Evolutionary conservation across 2,888 invertebrate species (phyloP).

Genomic region (Harpagoxenus sublaevis): DNA sequence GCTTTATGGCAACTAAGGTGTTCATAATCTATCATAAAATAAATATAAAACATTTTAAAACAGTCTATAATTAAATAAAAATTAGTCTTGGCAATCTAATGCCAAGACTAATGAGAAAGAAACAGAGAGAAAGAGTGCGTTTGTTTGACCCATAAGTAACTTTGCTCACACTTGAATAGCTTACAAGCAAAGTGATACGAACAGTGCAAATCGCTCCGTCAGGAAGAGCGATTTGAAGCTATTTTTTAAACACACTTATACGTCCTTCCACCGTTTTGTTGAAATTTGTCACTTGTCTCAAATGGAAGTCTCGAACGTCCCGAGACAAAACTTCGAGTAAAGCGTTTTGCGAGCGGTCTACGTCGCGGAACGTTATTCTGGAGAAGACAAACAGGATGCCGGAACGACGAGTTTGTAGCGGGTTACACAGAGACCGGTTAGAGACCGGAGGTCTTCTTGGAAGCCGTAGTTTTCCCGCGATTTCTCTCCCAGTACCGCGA

Average conservation of each 20-base stretch:
- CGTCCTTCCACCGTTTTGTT: conserved; percentile 15
- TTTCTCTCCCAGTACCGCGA: conserved; percentile 12
- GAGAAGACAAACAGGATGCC: conserved; percentile 48
- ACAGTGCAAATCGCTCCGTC: conserved; percentile 4
- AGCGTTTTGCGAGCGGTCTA: conserved; percentile 40
- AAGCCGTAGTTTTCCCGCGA: conserved; percentile 10
- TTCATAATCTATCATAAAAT: conserved; percentile 2
- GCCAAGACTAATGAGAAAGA: neutral
- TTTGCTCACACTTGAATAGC: neutral
- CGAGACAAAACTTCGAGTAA: conserved; percentile 37
- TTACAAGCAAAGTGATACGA: conserved; percentile 6
- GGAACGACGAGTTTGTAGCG: conserved; percentile 36
- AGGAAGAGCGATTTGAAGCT: conserved; percentile 21
- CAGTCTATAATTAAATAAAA: neutral
- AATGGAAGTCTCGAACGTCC: conserved; percentile 20
- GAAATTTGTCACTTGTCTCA: conserved; percentile 39
- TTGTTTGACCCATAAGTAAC: neutral
- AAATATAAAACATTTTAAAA: neutral
- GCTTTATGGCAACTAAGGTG: neutral
- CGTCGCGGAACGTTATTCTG: conserved; percentile 42
- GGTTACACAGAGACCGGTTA: conserved; percentile 13
- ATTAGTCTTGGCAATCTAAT: neutral
- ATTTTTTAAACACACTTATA: conserved; percentile 27
- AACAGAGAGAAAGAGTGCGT: neutral
- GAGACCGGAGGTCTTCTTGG: conserved; percentile 20